A percentile compares a stretch with the other conserved stretches of the same genome.
Evolutionary conservation across 1,140 invertebrate species (phyloP).

Genomic region (Trachymyrmex cornetzi): DNA sequence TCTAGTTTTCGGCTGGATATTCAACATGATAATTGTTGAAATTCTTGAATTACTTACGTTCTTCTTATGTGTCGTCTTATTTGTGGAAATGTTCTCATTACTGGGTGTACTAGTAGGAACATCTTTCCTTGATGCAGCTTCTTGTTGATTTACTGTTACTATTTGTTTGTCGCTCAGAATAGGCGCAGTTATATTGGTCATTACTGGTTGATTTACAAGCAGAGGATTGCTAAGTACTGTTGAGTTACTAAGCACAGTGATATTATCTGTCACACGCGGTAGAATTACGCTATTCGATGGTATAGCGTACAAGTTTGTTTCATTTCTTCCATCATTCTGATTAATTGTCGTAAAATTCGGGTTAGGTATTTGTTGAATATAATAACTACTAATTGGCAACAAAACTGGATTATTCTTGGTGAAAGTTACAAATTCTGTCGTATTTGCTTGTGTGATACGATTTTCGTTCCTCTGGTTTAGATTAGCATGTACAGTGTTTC

Average conservation of each 20-base stretch:
- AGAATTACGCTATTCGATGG: not conserved
- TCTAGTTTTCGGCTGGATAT: not conserved
- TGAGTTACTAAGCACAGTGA: not conserved
- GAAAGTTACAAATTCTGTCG: not conserved
- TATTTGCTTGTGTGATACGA: not conserved
- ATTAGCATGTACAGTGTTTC: not conserved
- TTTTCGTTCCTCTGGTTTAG: not conserved
- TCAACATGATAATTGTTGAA: not conserved
- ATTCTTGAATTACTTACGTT: conserved; percentile 25
- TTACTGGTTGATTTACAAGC: not conserved
- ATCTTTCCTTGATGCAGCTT: not conserved
- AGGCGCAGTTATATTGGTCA: not conserved
- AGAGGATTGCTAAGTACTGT: not conserved
- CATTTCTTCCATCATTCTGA: too few species aligned
- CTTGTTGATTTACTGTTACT: not conserved
- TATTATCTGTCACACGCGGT: not conserved
- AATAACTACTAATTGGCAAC: not conserved
- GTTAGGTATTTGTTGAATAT: not conserved
- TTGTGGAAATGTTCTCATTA: not conserved
- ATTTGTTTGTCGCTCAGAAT: not conserved
- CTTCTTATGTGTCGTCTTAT: not conserved
- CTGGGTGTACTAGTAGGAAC: not conserved
- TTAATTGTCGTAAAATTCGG: not conserved
- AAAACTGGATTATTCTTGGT: not conserved
- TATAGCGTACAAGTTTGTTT: not conserved